Percentiles rank a stretch among this genome's conserved stretches.
These are phyloP conservation scores for Danaus melanippus DNA, from an alignment of 1,140 invertebrate genomes.

Conservation along the genomic window DNA sequence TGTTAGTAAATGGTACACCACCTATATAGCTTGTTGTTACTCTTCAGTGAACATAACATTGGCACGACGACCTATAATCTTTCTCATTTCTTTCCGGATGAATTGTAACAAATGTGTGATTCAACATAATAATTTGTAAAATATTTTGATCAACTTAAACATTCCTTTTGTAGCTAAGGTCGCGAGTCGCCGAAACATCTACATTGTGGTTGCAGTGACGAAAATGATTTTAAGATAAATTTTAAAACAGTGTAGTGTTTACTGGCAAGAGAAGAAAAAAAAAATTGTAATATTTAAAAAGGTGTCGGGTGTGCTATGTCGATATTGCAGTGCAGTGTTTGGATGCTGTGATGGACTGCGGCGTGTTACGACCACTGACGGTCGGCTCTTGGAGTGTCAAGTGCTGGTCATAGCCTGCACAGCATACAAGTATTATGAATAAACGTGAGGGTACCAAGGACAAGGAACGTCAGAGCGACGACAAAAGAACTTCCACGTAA, in stretches of 20 bases:
- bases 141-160: constrained; percentile 22
- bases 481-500: constrained; percentile 68
- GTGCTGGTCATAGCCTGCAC: constrained; percentile 62
- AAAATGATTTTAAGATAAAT: constrained; percentile 70
- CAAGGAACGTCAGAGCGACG: constrained; percentile 67
- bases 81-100: constrained; percentile 38
- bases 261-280: constrained; percentile 43
- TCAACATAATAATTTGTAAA: constrained; percentile 27
- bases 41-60: constrained; percentile 69
- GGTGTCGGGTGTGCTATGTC: constrained; percentile 50
- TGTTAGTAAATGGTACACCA: constrained; percentile 24
- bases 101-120: constrained; percentile 37
- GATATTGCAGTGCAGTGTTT: constrained; percentile 36
- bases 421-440: constrained; percentile 68
- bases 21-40: constrained; percentile 60
- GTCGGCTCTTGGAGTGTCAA: constrained; percentile 52
- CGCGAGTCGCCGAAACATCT: constrained; percentile 58
- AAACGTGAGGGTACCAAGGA: constrained; percentile 67
- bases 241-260: constrained; percentile 52
- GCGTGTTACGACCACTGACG: constrained; percentile 44
- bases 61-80: constrained; percentile 57
- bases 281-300: constrained; percentile 48
- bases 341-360: constrained; percentile 58
- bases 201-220: constrained; percentile 54
- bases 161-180: constrained; percentile 28